phyloP scores from a whole-genome alignment of 2,888 invertebrate genomes.

The Belgica antarctica region DNA sequence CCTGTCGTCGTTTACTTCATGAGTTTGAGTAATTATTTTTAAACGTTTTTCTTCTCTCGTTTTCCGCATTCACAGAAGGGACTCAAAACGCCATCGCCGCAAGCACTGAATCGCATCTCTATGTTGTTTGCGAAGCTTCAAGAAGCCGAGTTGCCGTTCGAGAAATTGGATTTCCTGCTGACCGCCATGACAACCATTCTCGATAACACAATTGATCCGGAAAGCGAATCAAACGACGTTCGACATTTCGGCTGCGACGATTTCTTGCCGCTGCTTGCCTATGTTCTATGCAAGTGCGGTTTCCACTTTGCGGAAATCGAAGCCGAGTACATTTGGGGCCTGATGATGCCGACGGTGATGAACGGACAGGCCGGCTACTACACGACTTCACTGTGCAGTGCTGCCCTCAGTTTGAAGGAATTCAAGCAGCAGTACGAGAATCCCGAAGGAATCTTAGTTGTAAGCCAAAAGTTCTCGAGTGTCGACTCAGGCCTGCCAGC shows the following conservation, averaged over 20 bases:
- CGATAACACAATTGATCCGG: slow-evolving; percentile 56
- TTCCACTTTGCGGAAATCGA: slow-evolving; percentile 92
- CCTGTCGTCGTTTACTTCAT: slow-evolving; percentile 30
- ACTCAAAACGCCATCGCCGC: slow-evolving; percentile 72
- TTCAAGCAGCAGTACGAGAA: slow-evolving; percentile 45
- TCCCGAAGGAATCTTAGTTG: slow-evolving; percentile 54
- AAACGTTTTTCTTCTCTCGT: slow-evolving; percentile 40
- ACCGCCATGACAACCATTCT: slow-evolving; percentile 85
- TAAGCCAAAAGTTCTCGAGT: slow-evolving; percentile 49
- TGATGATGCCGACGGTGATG: slow-evolving; percentile 79
- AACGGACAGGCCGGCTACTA: slow-evolving; percentile 93
- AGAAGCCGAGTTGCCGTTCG: slow-evolving; percentile 86
- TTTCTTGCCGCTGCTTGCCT: slow-evolving; percentile 86
- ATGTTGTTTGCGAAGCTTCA: slow-evolving; percentile 79
- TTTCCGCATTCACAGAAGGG: slow-evolving; percentile 58
- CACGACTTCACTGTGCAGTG: slow-evolving; percentile 88
- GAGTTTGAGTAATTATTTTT: slow-evolving; percentile 35
- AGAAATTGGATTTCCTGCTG: slow-evolving; percentile 89
- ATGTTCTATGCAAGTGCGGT: slow-evolving; percentile 85
- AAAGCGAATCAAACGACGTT: neutral
- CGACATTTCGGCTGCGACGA: slow-evolving; percentile 76
- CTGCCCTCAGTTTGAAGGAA: slow-evolving; percentile 58
- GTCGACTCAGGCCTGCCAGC: slow-evolving; percentile 26
- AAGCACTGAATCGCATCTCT: slow-evolving; percentile 73
- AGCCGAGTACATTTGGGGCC: slow-evolving; percentile 93